Evolutionary conservation across 2,113 vertebrate species (phyloP), one percentile per base, ranked within the genome.

Genomic region (Semnornis frantzii): DNA sequence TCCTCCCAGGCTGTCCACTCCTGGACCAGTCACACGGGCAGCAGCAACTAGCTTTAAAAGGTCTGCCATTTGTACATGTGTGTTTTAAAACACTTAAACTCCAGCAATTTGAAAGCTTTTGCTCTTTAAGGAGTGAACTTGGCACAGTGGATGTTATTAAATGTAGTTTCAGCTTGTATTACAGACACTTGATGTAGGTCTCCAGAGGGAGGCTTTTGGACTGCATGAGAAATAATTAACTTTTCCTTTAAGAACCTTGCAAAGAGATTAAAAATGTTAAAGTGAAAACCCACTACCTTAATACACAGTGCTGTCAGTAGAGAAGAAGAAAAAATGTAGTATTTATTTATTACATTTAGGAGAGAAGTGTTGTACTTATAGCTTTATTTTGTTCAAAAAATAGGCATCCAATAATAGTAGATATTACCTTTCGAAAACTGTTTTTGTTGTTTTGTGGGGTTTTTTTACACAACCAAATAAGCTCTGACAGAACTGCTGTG

Each of bases 221-320:
- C 37, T 92, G 23, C 34, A 23, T 68, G 54, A 92, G 64, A 89
- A 95, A 83, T 88, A 87, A 68, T 88, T 86, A 86, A 59, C 10
- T 86, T 93, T 94, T 85, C 28, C n/a, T 90, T 73, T 54, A 59
- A 57, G 25, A 90, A n/a, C 17, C 31, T 18, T 73, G 46, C 17
- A 77, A 88, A 87, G 64, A 77, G 60, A 90, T 92, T 92, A 68
- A 85, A 94, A 94, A 72, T 28, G 27, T 83, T 94, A 13, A 55
- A 78, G 46, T 66, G 50, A 70, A 79, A 91, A 86, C 20, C 4
- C 21, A 57, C 33, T 34, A 2, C 60, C n/a, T 86, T 66, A 69
- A n/a, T 37, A 42, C 18, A 39, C 17, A 15, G 11, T 2, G 5
- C 15, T 87, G 10, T 20, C 46, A 57, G 20, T 34, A 9, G 23